phyloP scores from a whole-genome alignment of 2,888 invertebrate genomes.

The Malthinus flaveolus region DNA sequence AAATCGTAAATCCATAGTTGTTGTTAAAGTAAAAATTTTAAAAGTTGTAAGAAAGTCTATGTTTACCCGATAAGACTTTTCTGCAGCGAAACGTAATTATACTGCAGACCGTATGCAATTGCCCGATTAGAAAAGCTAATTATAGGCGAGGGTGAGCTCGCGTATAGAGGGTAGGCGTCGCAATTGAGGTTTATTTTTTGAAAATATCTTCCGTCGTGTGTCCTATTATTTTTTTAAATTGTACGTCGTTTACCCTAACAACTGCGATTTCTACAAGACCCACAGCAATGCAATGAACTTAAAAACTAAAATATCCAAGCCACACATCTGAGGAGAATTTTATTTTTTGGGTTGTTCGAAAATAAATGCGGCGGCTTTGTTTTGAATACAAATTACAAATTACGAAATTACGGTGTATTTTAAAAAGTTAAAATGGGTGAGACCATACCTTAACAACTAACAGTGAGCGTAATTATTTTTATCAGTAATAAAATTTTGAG shows the following conservation, averaged over 20 bases:
- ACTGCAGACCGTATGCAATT: conserved; percentile 17
- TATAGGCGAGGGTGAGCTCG: conserved; percentile 20
- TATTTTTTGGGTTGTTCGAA: not conserved
- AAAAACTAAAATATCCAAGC: not conserved
- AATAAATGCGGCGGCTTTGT: not conserved
- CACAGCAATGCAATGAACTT: not conserved
- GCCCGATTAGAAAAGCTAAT: conserved; percentile 29
- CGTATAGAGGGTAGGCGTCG: conserved; percentile 18
- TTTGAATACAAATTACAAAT: not conserved
- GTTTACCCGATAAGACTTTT: no score
- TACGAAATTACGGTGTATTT: no score
- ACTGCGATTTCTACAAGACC: conserved; percentile 4
- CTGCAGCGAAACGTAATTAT: no score
- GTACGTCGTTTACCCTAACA: conserved; percentile 17
- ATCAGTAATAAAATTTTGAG: no score
- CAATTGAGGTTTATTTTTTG: conserved; percentile 17
- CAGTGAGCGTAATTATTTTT: no score
- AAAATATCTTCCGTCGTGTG: conserved; percentile 13
- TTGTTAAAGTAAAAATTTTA: no score
- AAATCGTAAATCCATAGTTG: no score
- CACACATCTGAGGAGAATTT: not conserved
- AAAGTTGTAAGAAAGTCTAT: no score
- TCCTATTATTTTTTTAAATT: conserved; percentile 11
- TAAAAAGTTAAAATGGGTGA: no score
- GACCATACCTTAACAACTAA: no score